Evolutionary conservation across 2,797 vertebrate species (phyloP), one percentile per base, ranked within the genome.

Genomic region (Paguma larvata): DNA sequence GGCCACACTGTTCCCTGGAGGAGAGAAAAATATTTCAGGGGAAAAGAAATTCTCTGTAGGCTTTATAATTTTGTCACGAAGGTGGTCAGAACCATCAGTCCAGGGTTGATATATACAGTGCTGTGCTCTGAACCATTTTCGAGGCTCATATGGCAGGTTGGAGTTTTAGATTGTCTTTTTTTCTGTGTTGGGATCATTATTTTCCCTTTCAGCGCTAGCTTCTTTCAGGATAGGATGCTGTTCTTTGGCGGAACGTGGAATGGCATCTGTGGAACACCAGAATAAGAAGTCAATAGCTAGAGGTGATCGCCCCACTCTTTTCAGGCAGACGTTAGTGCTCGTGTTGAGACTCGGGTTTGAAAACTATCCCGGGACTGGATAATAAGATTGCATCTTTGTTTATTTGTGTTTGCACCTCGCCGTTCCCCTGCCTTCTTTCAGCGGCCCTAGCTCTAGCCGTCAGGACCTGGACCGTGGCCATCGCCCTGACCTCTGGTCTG

Each of bases 1-100:
- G 96, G 80, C n/a, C 34, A 1, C 16, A 30, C 38, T 92, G 63
- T 32, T 94, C 68, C 93, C 32, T 86, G 38, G 41, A 93, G 82
- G 53, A 72, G 48, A 19, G 21, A 65, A 73, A 41, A 41, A 16
- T 51, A 63, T 88, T 75, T 94, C 34, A 46, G 41, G 15, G 23
- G 44, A 38, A 41, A 77, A 44, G 59, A 32, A 63, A 38, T 67
- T 38, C 89, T 89, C 48, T 53, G 7, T 23, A 5, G 73, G 41
- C 41, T 91, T 89, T 85, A 87, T 96, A 48, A 65, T 87, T 93
- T 86, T 92, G 75, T 70, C 70, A 18, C 38, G 48, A 56, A 53
- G n/a, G 19, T 87, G 87, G 88, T 86, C 63, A 59, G 80, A 87
- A 16, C 23, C 19, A 1, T 73, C 0, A 1, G 10, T 68, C 59